Percentiles rank a stretch among this genome's conserved stretches.
These are phyloP conservation scores for Archaeoteleia sp. DNA, from an alignment of 2,888 invertebrate genomes.

Conservation along the genomic window DNA sequence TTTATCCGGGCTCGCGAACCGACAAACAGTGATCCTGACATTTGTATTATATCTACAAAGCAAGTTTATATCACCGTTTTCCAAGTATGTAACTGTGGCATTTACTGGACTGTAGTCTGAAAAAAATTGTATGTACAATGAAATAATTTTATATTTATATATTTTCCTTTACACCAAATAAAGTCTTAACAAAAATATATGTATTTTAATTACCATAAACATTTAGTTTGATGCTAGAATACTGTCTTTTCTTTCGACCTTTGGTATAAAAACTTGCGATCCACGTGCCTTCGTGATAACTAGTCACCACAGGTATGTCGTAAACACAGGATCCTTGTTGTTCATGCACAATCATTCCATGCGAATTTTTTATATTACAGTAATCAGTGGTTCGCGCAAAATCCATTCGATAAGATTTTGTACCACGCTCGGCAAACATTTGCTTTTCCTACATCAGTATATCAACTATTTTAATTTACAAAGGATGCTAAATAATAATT, in stretches of 20 bases:
- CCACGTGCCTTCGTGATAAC: constrained; percentile 63
- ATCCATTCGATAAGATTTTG: constrained; percentile 28
- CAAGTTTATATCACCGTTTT: constrained; percentile 53
- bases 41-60: constrained; percentile 53
- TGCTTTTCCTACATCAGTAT: too few species aligned
- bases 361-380: constrained; percentile 61
- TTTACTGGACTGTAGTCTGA: constrained; percentile 49
- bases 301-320: constrained; percentile 53
- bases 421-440: constrained; percentile 24
- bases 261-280: constrained; percentile 56
- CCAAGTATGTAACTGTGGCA: constrained; percentile 32
- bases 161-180: too few species aligned
- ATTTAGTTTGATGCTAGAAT: constrained; percentile 51
- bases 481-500: too few species aligned
- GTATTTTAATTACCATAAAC: constrained; percentile 55
- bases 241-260: constrained; percentile 34
- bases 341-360: constrained; percentile 50
- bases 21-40: constrained; percentile 50
- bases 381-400: constrained; percentile 38
- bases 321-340: constrained; percentile 52
- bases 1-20: constrained; percentile 62
- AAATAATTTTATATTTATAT: background rate
- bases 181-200: too few species aligned
- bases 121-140: constrained; percentile 11
- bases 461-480: too few species aligned